phyloP scores from a whole-genome alignment of 2,113 vertebrate species.

The Gambusia affinis region DNA sequence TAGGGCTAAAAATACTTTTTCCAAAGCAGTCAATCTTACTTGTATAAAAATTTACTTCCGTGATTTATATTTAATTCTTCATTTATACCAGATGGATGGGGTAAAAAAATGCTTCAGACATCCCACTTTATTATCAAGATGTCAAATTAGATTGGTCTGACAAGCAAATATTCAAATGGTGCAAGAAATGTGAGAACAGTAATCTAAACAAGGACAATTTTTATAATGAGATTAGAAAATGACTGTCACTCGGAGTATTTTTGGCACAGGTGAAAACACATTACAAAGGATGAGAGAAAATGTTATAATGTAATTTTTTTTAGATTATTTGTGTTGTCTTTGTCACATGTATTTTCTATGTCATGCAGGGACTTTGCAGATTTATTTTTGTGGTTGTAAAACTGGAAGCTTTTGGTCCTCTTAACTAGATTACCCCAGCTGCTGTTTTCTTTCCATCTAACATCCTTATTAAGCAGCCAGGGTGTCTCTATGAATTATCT shows the following conservation, averaged over 20 bases:
- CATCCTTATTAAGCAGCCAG: conserved; percentile 27
- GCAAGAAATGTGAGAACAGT: background rate
- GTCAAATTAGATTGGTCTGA: background rate
- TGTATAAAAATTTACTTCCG: background rate
- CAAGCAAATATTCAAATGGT: background rate
- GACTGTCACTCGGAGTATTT: background rate
- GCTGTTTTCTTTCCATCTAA: conserved; percentile 30
- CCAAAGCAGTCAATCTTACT: background rate
- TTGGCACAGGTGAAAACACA: background rate
- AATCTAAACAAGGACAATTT: background rate
- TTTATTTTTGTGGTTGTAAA: background rate
- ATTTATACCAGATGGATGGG: background rate
- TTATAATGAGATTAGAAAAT: background rate
- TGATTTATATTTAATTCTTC: background rate
- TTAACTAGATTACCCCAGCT: conserved; percentile 8
- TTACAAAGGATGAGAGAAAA: background rate
- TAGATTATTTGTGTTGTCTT: background rate
- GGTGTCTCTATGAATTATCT: conserved; percentile 23
- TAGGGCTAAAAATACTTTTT: background rate
- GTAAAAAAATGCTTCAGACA: background rate
- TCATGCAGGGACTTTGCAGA: background rate
- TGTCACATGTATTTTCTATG: background rate
- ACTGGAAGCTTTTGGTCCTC: conserved; percentile 5
- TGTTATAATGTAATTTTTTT: background rate
- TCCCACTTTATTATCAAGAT: background rate